Percentiles rank a stretch among this genome's conserved stretches.
Evolutionary conservation across 1,140 invertebrate species (phyloP).

Genomic region (Camponotus pennsylvanicus): DNA sequence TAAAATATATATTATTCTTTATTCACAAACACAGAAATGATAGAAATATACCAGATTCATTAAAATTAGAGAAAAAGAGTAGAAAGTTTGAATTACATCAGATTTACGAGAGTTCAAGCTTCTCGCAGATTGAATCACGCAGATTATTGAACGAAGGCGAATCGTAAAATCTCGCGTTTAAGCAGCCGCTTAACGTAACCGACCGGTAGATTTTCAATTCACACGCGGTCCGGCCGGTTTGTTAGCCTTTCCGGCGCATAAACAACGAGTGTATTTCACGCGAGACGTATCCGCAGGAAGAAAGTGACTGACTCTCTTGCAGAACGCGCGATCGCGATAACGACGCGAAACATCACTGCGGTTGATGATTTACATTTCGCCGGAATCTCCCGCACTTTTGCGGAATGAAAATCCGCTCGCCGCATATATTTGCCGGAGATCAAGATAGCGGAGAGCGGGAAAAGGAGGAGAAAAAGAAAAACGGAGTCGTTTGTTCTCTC

Average conservation of each 20-base stretch:
- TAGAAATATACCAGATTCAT: not conserved
- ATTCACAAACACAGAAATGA: no score
- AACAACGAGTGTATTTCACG: constrained; percentile 53
- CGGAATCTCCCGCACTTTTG: constrained; percentile 12
- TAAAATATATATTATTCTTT: not conserved
- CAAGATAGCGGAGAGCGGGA: not conserved
- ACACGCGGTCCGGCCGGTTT: constrained; percentile 32
- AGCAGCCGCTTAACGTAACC: not conserved
- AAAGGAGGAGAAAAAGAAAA: not conserved
- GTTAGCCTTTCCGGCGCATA: constrained; percentile 59
- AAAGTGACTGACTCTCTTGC: constrained; percentile 58
- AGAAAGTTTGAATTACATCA: not conserved
- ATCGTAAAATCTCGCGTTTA: constrained; percentile 21
- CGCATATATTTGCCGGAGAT: not conserved
- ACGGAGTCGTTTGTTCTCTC: not conserved
- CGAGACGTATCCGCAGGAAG: constrained; percentile 58
- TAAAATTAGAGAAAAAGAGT: no score
- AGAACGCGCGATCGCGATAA: constrained; percentile 46
- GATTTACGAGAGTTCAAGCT: not conserved
- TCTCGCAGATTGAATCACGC: constrained; percentile 9
- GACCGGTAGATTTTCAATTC: constrained; percentile 11
- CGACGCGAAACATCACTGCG: constrained; percentile 41
- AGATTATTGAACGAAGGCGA: not conserved
- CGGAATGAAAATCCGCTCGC: not conserved
- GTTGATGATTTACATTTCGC: constrained; percentile 34